phyloP scores from a whole-genome alignment of 2,888 invertebrate genomes.

The Magallana nippona region DNA sequence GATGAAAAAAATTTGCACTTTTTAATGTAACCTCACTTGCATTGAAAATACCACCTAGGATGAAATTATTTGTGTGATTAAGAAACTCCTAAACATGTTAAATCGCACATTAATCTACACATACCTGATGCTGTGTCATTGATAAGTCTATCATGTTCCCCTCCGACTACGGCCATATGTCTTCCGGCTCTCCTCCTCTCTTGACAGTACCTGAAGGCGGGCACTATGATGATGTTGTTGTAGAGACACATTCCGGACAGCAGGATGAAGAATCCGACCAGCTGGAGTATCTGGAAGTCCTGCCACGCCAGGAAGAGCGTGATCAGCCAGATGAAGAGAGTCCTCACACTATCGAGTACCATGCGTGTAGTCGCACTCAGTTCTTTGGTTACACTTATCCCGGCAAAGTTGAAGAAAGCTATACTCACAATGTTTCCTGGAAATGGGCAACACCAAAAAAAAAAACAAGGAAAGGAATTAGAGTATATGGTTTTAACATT shows the following conservation, averaged over 20 bases:
- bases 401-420: slow-evolving; percentile 92
- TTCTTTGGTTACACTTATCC: slow-evolving; percentile 95
- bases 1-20: no score
- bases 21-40: no score
- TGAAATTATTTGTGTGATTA: no score
- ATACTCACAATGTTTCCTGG: slow-evolving; percentile 90
- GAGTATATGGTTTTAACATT: no score
- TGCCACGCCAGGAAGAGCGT: slow-evolving; percentile 90
- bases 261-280: slow-evolving; percentile 81
- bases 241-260: slow-evolving; percentile 83
- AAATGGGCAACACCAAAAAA: slow-evolving; percentile 55
- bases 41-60: no score
- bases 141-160: slow-evolving; percentile 15
- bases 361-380: slow-evolving; percentile 94
- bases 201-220: slow-evolving; percentile 3
- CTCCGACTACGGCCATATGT: not conserved
- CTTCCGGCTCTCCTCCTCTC: not conserved
- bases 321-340: slow-evolving; percentile 93
- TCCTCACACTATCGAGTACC: slow-evolving; percentile 93
- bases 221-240: slow-evolving; percentile 82
- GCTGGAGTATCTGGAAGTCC: slow-evolving; percentile 82
- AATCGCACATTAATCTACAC: no score
- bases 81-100: no score
- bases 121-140: not conserved
- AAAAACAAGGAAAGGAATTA: no score